Conservation (phyloP, 2,888 invertebrate species). For the Diaprepes abbreviatus region DNA sequence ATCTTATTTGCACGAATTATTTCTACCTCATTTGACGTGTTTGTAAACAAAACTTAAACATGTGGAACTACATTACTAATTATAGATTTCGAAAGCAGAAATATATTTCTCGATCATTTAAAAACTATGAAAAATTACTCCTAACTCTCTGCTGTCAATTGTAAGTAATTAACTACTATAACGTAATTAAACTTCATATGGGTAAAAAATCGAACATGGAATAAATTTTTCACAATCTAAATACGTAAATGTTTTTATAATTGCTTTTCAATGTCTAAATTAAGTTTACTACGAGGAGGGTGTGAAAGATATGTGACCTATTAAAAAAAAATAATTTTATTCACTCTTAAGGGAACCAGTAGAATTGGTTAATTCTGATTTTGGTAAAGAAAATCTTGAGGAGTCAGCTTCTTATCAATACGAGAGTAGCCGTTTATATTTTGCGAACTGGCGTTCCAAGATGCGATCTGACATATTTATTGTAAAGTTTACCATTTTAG, state of each 20-base stretch:
- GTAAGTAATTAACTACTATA: background rate
- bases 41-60: background rate
- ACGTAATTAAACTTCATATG: background rate
- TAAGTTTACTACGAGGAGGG: background rate
- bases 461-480: too few relatives aligned
- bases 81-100: background rate
- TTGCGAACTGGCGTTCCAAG: too few relatives aligned
- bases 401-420: too few relatives aligned
- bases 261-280: background rate
- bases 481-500: too few relatives aligned
- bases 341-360: too few relatives aligned
- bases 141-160: background rate
- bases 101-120: background rate
- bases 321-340: too few relatives aligned
- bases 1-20: too few relatives aligned
- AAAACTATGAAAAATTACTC: background rate
- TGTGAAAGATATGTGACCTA: background rate
- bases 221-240: background rate
- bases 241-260: background rate
- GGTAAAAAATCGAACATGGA: background rate
- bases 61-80: background rate
- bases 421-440: too few relatives aligned
- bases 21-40: background rate
- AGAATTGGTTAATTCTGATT: too few relatives aligned
- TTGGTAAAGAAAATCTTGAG: too few relatives aligned